Evolutionary conservation across 1,140 invertebrate genomes (phyloP), one percentile per base, ranked within the genome.

Genomic region (Platyscapa corneri): DNA sequence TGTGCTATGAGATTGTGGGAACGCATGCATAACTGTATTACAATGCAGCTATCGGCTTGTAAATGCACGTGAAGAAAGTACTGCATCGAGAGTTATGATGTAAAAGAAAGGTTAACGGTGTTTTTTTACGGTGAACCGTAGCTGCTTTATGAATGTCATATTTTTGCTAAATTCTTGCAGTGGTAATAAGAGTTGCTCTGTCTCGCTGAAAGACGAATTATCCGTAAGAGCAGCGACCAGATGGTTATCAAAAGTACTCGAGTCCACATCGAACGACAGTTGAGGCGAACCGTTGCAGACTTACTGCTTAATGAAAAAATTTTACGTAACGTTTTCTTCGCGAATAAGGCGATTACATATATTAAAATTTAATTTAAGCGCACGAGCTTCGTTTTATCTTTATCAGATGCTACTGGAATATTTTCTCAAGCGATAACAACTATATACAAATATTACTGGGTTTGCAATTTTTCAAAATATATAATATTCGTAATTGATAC

Each of bases 81-180:
- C 79, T 64, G 60, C 78, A 65, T 65, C 79, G n/a, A 49, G 53
- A 46, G 3, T 70, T 70, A n/a, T 32, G 64, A 37, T 46, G 78
- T 60, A 42, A 81, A 65, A 42, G 67, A 80, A 81, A 46, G 12
- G 64, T 49, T 81, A 81, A 81, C 79, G 64, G 79, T 53, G 37
- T 46, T n/a, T 75, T 27, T 46, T 46, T 18, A 49, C 23, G 39
- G 27, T 46, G 32, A 46, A 75, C 46, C 1, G 78, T 46, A 39
- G 34, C 30, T 53, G 8, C 49, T 56, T 78, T 27, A 37, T 30
- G 67, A 37, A 34, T 60, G 56, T 60, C 27, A 60, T 60, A 5
- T 60, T 60, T 60, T 27, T 60, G 49, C 23, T 14, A 60, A 60
- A 60, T 60, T 60, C 20, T 70, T 70, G n/a, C n/a, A 70, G 16